Percentiles rank a stretch among this genome's conserved stretches.
These are phyloP conservation scores for Micromys minutus DNA, from an alignment of 2,113 vertebrate genomes.

Conservation along the genomic window DNA sequence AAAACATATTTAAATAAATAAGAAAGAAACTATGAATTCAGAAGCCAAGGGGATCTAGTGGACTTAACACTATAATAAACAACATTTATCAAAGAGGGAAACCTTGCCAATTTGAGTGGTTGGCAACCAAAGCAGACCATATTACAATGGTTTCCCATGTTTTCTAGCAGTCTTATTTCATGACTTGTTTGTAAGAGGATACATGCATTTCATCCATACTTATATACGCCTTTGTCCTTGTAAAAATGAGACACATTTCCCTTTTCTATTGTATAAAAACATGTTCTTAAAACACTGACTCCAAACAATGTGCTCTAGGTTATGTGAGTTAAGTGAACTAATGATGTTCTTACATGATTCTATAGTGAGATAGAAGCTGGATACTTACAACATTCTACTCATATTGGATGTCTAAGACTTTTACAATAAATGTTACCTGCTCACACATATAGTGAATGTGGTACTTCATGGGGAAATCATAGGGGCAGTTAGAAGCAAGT, in stretches of 20 bases:
- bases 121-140: constrained; percentile 42
- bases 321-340: not conserved
- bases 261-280: not conserved
- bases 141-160: not conserved
- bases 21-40: not conserved
- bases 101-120: not conserved
- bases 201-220: not conserved
- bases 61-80: not conserved
- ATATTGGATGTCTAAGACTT: not conserved
- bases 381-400: not conserved
- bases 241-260: not conserved
- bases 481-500: not conserved
- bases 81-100: not conserved
- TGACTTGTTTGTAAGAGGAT: not conserved
- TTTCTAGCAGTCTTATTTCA: constrained; percentile 51
- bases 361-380: not conserved
- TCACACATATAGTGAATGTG: not conserved
- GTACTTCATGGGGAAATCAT: not conserved
- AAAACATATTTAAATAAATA: not conserved
- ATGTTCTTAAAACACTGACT: not conserved
- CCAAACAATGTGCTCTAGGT: not conserved
- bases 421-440: not conserved
- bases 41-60: not conserved
- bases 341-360: not conserved
- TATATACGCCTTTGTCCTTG: not conserved